Base-by-base conservation (phyloP, 2,888 invertebrate species). In the Dyspetes luteomarginatus region DNA sequence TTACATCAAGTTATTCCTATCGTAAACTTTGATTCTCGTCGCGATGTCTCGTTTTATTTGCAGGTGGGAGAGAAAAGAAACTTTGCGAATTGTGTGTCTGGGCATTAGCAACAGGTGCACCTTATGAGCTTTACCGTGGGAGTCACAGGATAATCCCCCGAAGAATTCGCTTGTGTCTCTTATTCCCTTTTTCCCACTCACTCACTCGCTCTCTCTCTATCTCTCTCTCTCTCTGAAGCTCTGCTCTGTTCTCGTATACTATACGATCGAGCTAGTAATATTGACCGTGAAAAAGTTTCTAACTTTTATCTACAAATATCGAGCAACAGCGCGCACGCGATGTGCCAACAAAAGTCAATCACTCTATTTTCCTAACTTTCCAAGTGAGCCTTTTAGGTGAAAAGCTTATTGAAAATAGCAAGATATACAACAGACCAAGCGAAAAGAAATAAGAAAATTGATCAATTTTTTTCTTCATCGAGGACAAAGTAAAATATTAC, bases 51-150 rank as follows among this genome's bases (percentile, higher is more conserved):
- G 4, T 30, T 30, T 7, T 30, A 30, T 36, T 36, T 36, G 1
- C 12, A 1, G 7, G 0, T 36, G 5, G 36, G 2, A 5, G 12
- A 36, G 36, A 9, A 36, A 36, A 5, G 36, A 5, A 3, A 12
- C 12, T 17, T 48, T 48, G n/a, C 17, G 17, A 24, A 73, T 45
- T 22, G n/a, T 64, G 50, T 22, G 28, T 56, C 28, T 26, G 22
- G 55, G 22, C 19, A 43, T 72, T 55, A 65, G 64, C 73, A 73
- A 80, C 80, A 80, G 75, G 80, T 80, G 75, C 52, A 58, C 26
- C n/a, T 7, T 52, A 22, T 41, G 58, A 30, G 55, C 56, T 62
- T 62, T 24, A 52, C 41, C 28, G 52, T 36, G 43, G 52, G 52
- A 60, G 43, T 26, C 41, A 4, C 43, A 36, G 62, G 64, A 62